Conservation (phyloP, 2,797 vertebrate genomes). For the Gouania willdenowi region DNA sequence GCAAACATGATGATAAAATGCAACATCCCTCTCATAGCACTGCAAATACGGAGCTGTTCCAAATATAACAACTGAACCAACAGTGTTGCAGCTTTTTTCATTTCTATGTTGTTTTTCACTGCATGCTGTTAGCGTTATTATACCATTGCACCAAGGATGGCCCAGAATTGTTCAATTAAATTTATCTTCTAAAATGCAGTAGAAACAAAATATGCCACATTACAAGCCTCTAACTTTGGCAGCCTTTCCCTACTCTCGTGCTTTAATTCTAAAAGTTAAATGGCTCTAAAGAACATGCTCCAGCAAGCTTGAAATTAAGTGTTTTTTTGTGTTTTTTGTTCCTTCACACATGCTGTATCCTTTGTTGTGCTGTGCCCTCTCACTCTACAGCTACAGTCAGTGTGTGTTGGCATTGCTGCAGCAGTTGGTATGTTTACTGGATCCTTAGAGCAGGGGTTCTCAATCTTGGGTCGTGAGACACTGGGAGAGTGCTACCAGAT, state of each 20-base stretch:
- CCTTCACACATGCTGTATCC: slow-evolving; percentile 1
- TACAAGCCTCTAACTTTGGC: slow-evolving; percentile 18
- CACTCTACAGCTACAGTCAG: neutral
- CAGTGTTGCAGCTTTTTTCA: neutral
- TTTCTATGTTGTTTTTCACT: slow-evolving; percentile 2
- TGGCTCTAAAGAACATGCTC: slow-evolving; percentile 22
- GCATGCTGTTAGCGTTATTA: slow-evolving; percentile 29
- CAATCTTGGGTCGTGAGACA: no score
- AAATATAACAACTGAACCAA: slow-evolving; percentile 4
- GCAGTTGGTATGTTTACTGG: slow-evolving; percentile 13
- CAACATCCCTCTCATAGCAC: neutral
- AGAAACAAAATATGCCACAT: slow-evolving; percentile 36
- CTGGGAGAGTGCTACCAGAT: no score
- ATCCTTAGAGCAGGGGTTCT: slow-evolving; percentile 38
- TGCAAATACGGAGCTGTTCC: neutral
- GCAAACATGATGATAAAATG: neutral
- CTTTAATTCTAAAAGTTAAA: slow-evolving; percentile 30
- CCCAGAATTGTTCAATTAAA: slow-evolving; percentile 41
- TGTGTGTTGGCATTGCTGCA: slow-evolving; percentile 35
- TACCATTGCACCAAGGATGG: slow-evolving; percentile 26
- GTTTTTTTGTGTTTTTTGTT: slow-evolving; percentile 10
- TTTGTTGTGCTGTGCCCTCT: slow-evolving; percentile 2
- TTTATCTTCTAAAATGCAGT: slow-evolving; percentile 16
- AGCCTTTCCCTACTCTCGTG: slow-evolving; percentile 12
- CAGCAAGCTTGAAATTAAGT: slow-evolving; percentile 43